These are phyloP conservation scores for Pomatorhinus ruficollis DNA, from an alignment of 2,113 vertebrate species.

Conservation along the genomic window DNA sequence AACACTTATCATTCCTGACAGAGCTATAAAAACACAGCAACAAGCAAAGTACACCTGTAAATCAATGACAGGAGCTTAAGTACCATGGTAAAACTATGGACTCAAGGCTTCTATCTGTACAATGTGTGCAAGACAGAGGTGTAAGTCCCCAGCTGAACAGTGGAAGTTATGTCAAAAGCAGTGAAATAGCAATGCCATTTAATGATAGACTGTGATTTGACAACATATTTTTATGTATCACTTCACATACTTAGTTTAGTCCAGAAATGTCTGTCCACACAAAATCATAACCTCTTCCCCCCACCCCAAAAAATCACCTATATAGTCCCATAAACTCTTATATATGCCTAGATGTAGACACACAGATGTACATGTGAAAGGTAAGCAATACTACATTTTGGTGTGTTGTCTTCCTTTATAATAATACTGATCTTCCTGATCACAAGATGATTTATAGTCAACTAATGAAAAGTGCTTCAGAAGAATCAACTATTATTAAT, in stretches of 20 bases:
- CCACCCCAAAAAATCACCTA: accelerated
- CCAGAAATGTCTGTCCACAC: neutral
- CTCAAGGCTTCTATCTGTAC: neutral
- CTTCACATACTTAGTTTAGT: neutral
- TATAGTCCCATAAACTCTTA: neutral
- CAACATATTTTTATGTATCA: neutral
- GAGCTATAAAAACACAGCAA: neutral
- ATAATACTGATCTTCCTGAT: neutral
- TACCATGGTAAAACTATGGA: neutral
- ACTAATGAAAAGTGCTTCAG: neutral
- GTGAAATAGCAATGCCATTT: neutral
- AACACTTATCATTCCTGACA: neutral
- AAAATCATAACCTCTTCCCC: neutral
- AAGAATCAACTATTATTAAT: neutral
- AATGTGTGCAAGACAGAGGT: neutral
- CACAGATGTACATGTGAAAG: neutral
- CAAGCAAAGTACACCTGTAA: neutral
- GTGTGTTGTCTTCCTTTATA: neutral
- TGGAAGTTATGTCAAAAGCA: neutral
- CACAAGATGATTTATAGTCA: neutral
- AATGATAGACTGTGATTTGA: neutral
- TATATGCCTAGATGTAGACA: neutral
- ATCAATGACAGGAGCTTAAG: neutral
- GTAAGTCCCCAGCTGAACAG: neutral
- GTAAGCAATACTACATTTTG: neutral